Evolutionary conservation across 2,888 invertebrate species (phyloP), one percentile per base, ranked within the genome.

Genomic region (Acronicta psi): DNA sequence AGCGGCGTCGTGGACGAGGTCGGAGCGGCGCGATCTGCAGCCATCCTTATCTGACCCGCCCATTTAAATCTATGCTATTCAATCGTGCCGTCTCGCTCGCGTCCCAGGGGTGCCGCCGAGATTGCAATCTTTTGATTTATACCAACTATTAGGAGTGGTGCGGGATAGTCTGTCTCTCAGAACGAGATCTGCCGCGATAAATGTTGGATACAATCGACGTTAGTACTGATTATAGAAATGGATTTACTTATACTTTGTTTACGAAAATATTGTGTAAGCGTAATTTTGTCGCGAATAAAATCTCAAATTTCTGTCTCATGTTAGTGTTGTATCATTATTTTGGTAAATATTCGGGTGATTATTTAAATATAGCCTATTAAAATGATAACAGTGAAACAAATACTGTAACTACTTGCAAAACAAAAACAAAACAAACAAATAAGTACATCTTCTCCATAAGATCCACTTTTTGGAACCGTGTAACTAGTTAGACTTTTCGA

Each of bases 81-180:
- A 94, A 94, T 94, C 92, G 89, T 93, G 92, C 90, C 89, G 85
- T 94, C 94, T 94, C 94, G 85, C 93, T 94, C 91, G 89, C 85
- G 81, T 94, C 94, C 92, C 94, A 91, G 91, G 94, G 93, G 94
- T 93, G 92, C 93, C 88, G 89, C 85, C 84, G 89, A 93, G 93
- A 94, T 93, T 93, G 94, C 93, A 93, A 94, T 94, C 94, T 94
- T 94, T 93, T 94, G 94, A 94, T 94, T 94, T 94, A 94, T 94
- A 92, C 91, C 92, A 92, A 94, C 93, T 94, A 94, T 94, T 94
- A 94, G 94, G 93, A 93, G 88, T 87, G 87, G 82, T 87, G 87
- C 87, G 88, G 92, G 90, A 88, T 90, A 87, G 89, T 92, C 89
- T 88, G 92, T 93, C 90, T 92, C 86, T 88, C 75, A 79, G 84